A percentile compares a stretch with the other conserved stretches of the same genome.
phyloP scores from a whole-genome alignment of 2,888 invertebrate species.

The Pachymerium ferrugineum region DNA sequence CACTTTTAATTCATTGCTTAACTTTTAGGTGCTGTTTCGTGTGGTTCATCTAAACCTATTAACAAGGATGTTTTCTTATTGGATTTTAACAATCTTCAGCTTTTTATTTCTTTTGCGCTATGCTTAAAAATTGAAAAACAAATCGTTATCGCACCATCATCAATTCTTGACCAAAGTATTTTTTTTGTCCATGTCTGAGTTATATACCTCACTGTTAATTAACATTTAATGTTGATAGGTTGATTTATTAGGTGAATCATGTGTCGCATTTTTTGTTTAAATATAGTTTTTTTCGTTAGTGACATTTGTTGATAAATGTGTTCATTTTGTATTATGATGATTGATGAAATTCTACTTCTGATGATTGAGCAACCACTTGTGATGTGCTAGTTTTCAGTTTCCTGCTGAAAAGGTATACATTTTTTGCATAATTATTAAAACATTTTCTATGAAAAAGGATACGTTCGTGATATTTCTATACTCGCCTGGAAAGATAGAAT shows the following conservation, averaged over 20 bases:
- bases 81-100: neutral
- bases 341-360: neutral
- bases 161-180: conserved; percentile 17
- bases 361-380: conserved; percentile 15
- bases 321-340: conserved; percentile 3
- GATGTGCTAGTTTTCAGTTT: conserved; percentile 22
- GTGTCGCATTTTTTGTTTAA: conserved; percentile 4
- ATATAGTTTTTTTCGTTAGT: neutral
- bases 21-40: neutral
- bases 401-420: conserved; percentile 17
- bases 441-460: conserved; percentile 20
- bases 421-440: conserved; percentile 26
- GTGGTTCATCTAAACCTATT: neutral
- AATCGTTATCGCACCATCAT: neutral
- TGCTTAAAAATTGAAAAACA: neutral
- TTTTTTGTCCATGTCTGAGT: conserved; percentile 18
- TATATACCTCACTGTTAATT: conserved; percentile 27
- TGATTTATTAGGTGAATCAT: conserved; percentile 11
- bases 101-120: neutral
- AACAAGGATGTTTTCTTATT: neutral
- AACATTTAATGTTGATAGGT: conserved; percentile 8
- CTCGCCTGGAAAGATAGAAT: too few relatives aligned
- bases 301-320: conserved; percentile 16
- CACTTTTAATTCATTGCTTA: neutral
- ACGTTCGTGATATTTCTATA: too few relatives aligned